Conservation (phyloP, 2,113 vertebrate species). For the Rhabdornis inornatus region DNA sequence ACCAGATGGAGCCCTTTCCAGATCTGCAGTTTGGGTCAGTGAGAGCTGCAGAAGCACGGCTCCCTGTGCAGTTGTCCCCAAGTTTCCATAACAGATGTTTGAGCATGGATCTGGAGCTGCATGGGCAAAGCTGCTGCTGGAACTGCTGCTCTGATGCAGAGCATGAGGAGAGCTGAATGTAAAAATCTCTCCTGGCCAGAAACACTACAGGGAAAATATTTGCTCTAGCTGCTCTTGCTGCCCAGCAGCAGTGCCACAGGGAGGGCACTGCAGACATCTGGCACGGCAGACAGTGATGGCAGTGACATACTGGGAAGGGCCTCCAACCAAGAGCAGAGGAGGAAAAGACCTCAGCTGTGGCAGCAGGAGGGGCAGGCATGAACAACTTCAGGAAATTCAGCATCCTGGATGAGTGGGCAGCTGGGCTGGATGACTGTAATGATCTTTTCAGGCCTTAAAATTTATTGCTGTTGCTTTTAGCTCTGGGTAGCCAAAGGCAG, state of each 20-base stretch:
- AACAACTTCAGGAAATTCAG: not conserved
- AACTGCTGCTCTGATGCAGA: not conserved
- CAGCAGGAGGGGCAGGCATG: not conserved
- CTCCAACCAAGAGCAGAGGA: not conserved
- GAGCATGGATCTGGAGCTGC: not conserved
- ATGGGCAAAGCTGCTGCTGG: not conserved
- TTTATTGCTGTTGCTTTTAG: slow-evolving; percentile 30
- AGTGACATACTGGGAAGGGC: not conserved
- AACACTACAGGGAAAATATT: not conserved
- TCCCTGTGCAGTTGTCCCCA: rapidly evolving
- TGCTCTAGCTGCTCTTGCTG: not conserved
- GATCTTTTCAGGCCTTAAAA: slow-evolving; percentile 51
- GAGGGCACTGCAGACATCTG: not conserved
- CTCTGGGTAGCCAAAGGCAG: slow-evolving; percentile 12
- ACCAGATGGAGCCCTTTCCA: not conserved
- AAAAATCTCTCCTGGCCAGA: not conserved
- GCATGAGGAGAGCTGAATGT: not conserved
- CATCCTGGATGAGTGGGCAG: not conserved
- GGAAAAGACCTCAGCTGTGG: not conserved
- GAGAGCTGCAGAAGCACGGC: not conserved
- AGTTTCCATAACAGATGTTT: not conserved
- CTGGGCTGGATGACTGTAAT: slow-evolving; percentile 14
- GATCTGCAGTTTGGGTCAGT: not conserved
- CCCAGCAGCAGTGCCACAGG: rapidly evolving
- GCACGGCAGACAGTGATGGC: rapidly evolving